Base-by-base conservation (phyloP, 2,888 invertebrate species). In the Spatulosminthurus flaviceps region DNA sequence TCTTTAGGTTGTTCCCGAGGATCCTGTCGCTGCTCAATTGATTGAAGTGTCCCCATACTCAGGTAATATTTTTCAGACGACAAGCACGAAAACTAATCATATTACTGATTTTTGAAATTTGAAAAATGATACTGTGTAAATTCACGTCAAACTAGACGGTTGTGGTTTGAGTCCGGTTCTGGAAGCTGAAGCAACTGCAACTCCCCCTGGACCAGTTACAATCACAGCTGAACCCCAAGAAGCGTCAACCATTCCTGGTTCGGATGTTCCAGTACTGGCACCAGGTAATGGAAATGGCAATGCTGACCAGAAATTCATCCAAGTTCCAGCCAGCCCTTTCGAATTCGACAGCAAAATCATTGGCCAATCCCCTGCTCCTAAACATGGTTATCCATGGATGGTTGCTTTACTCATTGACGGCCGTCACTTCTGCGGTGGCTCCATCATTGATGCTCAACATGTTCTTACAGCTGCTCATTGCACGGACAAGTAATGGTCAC, bases 391-490 rank as follows among this genome's bases (percentile, higher is more conserved):
- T 64, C 85, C 85, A 0, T 85, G 84, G 84, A 85, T 85, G 85
- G 85, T 82, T 22, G 83, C 83, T 61, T 42, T 85, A 61, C 78
- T 84, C 9, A 83, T 85, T 80, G 85, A 85, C 43, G 82, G 82
- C 9, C 70, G 81, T 43, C 82, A 81, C 72, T 84, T 85, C 70
- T 85, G 85, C 73, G 85, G 84, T n/a, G 75, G 78, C 21, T 71
- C 72, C 21, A 34, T 83, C 4, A 85, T 85, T 74, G 83, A 84
- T 51, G 75, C 80, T n/a, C 81, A 80, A 26, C 82, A 84, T 51
- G 81, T 84, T 19, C 28, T 84, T 34, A 84, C 84, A 0, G 84
- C 84, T 22, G 85, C 85, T 29, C 85, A 85, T 82, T 85, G 85
- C 67, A 85, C 85, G 5, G 84, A 85, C 72, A 82, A 81, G 82